These are phyloP conservation scores for Takifugu bimaculatus DNA, from an alignment of 2,113 vertebrate genomes.

Conservation along the genomic window DNA sequence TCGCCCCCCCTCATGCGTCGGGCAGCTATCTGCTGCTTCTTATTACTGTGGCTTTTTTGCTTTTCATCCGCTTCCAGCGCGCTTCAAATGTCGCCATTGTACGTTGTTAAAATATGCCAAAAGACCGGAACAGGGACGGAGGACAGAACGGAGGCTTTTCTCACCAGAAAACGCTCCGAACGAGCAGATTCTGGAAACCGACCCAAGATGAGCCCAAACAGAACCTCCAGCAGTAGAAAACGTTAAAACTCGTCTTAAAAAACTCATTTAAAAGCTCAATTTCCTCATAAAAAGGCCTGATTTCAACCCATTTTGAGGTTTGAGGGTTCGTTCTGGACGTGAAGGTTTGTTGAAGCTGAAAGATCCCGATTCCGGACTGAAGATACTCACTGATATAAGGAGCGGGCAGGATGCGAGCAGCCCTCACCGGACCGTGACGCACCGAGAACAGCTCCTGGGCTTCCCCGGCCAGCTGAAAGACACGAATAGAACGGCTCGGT, in stretches of 20 bases:
- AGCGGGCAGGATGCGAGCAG: conserved; percentile 87
- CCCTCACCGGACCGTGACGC: conserved; percentile 88
- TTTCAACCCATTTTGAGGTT: no score
- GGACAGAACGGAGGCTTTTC: conserved; percentile 57
- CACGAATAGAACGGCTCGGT: not conserved
- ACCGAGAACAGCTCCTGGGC: conserved; percentile 97
- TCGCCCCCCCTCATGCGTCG: conserved; percentile 83
- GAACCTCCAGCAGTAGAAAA: no score
- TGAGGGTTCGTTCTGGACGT: no score
- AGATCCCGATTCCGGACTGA: conserved; percentile 45
- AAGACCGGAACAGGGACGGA: conserved; percentile 55
- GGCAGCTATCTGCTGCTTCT: conserved; percentile 82
- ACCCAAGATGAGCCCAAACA: no score
- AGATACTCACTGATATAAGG: conserved; percentile 86
- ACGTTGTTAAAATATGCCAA: conserved; percentile 76
- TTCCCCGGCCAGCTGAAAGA: conserved; percentile 86
- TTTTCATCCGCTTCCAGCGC: conserved; percentile 87
- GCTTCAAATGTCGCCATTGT: conserved; percentile 81
- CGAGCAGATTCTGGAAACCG: not conserved
- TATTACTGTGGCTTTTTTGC: conserved; percentile 78
- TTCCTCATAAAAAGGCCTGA: no score
- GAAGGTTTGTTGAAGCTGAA: no score
- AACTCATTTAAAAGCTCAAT: no score
- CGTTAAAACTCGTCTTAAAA: no score
- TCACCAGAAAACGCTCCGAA: conserved; percentile 35